These are phyloP conservation scores for Cerastis leucographa DNA, from an alignment of 2,888 invertebrate genomes.

Conservation along the genomic window DNA sequence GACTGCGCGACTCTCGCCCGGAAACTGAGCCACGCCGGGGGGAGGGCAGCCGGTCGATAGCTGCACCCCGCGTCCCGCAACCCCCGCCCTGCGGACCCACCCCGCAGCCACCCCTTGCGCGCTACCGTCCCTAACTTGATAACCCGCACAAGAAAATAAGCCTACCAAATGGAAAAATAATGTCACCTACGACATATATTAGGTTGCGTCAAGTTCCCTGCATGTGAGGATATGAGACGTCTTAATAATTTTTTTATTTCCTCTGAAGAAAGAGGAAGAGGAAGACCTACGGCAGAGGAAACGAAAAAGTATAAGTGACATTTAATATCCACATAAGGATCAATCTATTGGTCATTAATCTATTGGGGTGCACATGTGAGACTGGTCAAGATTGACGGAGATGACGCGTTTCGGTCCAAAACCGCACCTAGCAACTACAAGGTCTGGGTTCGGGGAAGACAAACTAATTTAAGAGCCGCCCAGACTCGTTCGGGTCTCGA, in stretches of 20 bases:
- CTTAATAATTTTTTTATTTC: constrained; percentile 38
- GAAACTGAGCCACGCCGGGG: constrained; percentile 90
- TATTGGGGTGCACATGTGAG: not conserved
- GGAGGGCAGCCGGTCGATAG: constrained; percentile 92
- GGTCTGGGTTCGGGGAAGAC: constrained; percentile 76
- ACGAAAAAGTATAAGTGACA: constrained; percentile 15
- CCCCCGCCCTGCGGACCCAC: constrained; percentile 88
- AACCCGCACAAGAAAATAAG: constrained; percentile 89
- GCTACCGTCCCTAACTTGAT: constrained; percentile 89
- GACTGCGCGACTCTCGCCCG: constrained; percentile 92
- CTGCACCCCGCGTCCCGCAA: constrained; percentile 84
- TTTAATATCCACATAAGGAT: constrained; percentile 6
- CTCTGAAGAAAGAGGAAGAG: constrained; percentile 23
- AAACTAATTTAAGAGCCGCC: constrained; percentile 86
- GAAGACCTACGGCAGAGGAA: constrained; percentile 17
- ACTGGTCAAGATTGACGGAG: constrained; percentile 2
- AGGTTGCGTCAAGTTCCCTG: constrained; percentile 72
- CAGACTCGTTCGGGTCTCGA: constrained; percentile 84
- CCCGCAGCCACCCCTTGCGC: constrained; percentile 82
- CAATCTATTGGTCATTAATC: no score
- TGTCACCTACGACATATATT: constrained; percentile 84
- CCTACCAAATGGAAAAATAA: constrained; percentile 89
- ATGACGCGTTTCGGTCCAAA: constrained; percentile 28
- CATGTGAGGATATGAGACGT: constrained; percentile 61
- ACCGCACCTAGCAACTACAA: constrained; percentile 76